A percentile compares a stretch with the other conserved stretches of the same genome.
Evolutionary conservation across 1,140 invertebrate species (phyloP).

Genomic region (Pseudobourletiella spinata): DNA sequence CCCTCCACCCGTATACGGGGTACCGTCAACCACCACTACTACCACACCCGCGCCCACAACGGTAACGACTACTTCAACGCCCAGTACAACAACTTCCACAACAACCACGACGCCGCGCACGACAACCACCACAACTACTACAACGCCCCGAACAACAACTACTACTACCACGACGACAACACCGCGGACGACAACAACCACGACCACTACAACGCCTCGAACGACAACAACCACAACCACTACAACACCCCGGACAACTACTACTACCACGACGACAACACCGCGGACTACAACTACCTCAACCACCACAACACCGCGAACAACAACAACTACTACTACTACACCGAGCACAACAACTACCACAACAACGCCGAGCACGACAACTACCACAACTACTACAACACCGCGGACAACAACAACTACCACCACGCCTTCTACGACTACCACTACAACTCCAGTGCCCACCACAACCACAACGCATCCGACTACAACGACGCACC

Average conservation of each 20-base stretch:
- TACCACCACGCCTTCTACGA: too few species aligned
- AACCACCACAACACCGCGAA: neutral
- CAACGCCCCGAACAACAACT: too few species aligned
- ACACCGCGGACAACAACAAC: too few species aligned
- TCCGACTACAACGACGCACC: neutral
- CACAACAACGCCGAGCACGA: neutral
- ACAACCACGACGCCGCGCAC: too few species aligned
- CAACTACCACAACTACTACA: too few species aligned
- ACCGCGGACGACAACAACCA: constrained; percentile 1
- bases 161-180: too few species aligned
- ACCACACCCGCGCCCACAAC: neutral
- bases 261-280: constrained; percentile 1
- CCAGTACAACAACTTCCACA: neutral
- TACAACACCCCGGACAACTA: neutral
- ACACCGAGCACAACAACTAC: constrained; percentile 1
- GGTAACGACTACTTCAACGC: constrained; percentile 5
- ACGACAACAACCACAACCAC: neutral
- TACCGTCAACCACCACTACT: neutral
- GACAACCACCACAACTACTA: too few species aligned
- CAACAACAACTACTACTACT: constrained; percentile 3
- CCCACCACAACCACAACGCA: neutral
- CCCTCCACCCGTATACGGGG: too few species aligned
- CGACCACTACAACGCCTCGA: neutral
- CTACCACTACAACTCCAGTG: neutral
- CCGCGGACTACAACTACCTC: neutral